Percentiles rank a stretch among this genome's conserved stretches.
phyloP scores from a whole-genome alignment of 2,797 vertebrate genomes.

The Malurus leucopterus region DNA sequence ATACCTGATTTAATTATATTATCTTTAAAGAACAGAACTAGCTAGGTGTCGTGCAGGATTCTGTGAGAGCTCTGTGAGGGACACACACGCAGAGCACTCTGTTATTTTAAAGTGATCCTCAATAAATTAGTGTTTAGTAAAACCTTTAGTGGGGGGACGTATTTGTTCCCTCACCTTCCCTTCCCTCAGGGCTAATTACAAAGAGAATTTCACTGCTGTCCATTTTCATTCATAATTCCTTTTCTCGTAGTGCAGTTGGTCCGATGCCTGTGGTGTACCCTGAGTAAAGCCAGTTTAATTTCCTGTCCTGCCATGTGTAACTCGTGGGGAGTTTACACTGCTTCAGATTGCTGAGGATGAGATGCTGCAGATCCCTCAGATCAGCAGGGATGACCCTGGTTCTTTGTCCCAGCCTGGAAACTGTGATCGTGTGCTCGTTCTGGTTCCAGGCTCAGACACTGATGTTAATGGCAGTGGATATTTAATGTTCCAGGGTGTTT shows the following conservation, averaged over 20 bases:
- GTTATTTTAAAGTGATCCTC: background rate
- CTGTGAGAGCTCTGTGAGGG: background rate
- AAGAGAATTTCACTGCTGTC: background rate
- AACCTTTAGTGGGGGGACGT: background rate
- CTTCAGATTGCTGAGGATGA: background rate
- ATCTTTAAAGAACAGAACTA: slow-evolving; percentile 22
- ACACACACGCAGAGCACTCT: background rate
- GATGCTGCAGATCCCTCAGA: background rate
- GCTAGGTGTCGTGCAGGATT: background rate
- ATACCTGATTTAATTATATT: slow-evolving; percentile 34
- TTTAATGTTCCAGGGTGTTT: background rate
- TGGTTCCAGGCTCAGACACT: background rate
- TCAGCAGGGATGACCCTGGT: background rate
- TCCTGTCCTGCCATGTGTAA: background rate
- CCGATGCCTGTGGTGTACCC: background rate
- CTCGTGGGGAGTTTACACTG: background rate
- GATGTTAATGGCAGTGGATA: background rate
- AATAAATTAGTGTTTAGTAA: background rate
- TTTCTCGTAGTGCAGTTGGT: background rate
- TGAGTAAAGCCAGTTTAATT: background rate
- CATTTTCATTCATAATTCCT: background rate
- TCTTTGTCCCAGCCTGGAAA: background rate
- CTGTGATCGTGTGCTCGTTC: background rate
- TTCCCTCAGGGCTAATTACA: background rate
- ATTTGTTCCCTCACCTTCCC: background rate